Evolutionary conservation across 2,797 vertebrate genomes (phyloP).

Genomic region (Thripadectes ignobilis): DNA sequence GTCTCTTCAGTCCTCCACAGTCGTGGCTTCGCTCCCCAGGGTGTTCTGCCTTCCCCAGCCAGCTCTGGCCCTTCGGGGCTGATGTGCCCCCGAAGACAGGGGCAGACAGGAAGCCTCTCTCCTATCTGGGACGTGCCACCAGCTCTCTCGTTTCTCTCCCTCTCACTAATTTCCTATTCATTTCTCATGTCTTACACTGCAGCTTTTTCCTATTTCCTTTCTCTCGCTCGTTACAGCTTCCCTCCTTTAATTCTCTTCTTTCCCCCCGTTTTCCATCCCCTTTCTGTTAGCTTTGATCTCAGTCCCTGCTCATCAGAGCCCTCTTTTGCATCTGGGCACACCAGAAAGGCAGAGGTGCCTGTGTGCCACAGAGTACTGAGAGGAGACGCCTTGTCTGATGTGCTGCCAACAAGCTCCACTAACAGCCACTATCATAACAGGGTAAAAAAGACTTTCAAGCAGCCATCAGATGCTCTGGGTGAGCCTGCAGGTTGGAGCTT

Average conservation of each 20-base stretch:
- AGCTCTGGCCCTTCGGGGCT: background rate
- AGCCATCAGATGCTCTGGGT: constrained; percentile 31
- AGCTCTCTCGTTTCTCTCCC: constrained; percentile 4
- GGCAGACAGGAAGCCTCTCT: constrained; percentile 40
- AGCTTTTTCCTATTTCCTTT: constrained; percentile 65
- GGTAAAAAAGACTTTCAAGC: background rate
- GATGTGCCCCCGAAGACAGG: background rate
- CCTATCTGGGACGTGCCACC: constrained; percentile 29
- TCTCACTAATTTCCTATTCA: constrained; percentile 33
- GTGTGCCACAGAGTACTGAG: background rate
- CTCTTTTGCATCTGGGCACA: background rate
- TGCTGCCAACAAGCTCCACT: constrained; percentile 23
- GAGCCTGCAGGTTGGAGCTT: constrained; percentile 43
- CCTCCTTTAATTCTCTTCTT: background rate
- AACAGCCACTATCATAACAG: constrained; percentile 43
- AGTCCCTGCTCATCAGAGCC: background rate
- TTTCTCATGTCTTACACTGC: constrained; percentile 13
- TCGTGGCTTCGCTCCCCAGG: background rate
- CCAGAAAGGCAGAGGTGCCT: background rate
- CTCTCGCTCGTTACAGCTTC: background rate
- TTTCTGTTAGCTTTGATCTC: background rate
- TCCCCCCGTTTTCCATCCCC: background rate
- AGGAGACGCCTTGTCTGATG: constrained; percentile 28
- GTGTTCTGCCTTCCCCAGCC: background rate
- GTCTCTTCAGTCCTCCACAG: background rate